These are phyloP conservation scores for Typhlomys cinereus DNA, from an alignment of 2,113 vertebrate species.

Conservation along the genomic window DNA sequence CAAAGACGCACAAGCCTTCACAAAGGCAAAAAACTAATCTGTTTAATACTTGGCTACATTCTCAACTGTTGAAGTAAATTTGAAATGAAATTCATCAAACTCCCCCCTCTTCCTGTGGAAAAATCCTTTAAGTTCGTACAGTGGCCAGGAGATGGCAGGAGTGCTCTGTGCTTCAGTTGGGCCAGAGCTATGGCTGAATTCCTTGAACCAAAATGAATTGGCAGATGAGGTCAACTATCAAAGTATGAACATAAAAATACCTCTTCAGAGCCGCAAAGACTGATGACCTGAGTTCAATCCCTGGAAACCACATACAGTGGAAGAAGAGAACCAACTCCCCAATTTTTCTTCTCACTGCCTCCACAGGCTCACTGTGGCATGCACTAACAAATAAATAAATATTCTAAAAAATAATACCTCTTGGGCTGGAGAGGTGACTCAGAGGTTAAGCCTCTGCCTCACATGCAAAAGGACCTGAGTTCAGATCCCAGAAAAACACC, in stretches of 20 bases:
- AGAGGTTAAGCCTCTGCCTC: no score
- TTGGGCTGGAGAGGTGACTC: no score
- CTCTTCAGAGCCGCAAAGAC: no score
- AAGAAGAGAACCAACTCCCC: no score
- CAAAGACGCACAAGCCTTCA: slow-evolving; percentile 79
- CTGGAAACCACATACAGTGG: no score
- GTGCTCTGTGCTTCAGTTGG: slow-evolving; percentile 45
- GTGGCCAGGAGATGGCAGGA: slow-evolving; percentile 84
- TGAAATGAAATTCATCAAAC: slow-evolving; percentile 81
- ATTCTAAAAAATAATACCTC: no score
- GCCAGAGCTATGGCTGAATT: fast-evolving
- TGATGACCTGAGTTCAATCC: no score
- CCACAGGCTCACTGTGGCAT: no score
- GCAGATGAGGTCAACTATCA: background rate
- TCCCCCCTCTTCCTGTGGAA: slow-evolving; percentile 71
- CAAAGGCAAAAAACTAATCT: slow-evolving; percentile 80
- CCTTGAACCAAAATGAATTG: background rate
- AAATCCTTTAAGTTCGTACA: slow-evolving; percentile 73
- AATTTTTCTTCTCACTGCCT: no score
- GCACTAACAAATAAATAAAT: no score
- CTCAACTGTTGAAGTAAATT: slow-evolving; percentile 81
- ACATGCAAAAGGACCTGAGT: no score
- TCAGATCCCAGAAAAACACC: no score
- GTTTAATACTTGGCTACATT: slow-evolving; percentile 83
- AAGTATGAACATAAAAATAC: background rate